Conservation (phyloP, 2,113 vertebrate species). For the Channa maculata region DNA sequence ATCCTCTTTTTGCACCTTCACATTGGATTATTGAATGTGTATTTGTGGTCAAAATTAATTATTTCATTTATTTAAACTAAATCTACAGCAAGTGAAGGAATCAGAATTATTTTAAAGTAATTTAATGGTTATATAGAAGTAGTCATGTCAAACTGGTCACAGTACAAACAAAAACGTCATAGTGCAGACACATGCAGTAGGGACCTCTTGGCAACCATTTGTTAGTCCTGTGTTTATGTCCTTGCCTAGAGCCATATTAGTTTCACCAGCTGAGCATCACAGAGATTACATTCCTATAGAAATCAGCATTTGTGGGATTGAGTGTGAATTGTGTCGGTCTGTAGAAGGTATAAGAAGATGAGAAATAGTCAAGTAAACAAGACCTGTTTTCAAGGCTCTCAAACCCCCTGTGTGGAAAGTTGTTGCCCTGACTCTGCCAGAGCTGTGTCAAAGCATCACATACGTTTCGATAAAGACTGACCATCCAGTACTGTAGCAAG, state of each 20-base stretch:
- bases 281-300: conserved; percentile 38
- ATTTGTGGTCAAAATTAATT: too few species aligned
- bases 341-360: conserved; percentile 15
- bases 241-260: conserved; percentile 50
- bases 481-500: conserved; percentile 16
- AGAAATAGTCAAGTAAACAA: conserved; percentile 57
- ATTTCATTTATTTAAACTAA: too few species aligned
- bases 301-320: conserved; percentile 22
- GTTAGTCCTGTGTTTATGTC: conserved; percentile 45
- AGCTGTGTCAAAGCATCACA: conserved; percentile 43
- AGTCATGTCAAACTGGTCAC: background rate
- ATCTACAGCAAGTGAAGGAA: too few species aligned
- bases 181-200: background rate
- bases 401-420: conserved; percentile 46
- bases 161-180: background rate
- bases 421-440: conserved; percentile 32
- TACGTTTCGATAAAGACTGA: conserved; percentile 46
- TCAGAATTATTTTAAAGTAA: too few species aligned
- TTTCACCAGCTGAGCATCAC: conserved; percentile 52
- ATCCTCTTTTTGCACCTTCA: too few species aligned
- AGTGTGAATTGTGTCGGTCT: conserved; percentile 1
- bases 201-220: conserved; percentile 25
- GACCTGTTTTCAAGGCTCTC: conserved; percentile 53
- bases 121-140: background rate
- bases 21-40: too few species aligned